Base-by-base conservation (phyloP, 2,797 vertebrate genomes). In the Nothura maculosa region DNA sequence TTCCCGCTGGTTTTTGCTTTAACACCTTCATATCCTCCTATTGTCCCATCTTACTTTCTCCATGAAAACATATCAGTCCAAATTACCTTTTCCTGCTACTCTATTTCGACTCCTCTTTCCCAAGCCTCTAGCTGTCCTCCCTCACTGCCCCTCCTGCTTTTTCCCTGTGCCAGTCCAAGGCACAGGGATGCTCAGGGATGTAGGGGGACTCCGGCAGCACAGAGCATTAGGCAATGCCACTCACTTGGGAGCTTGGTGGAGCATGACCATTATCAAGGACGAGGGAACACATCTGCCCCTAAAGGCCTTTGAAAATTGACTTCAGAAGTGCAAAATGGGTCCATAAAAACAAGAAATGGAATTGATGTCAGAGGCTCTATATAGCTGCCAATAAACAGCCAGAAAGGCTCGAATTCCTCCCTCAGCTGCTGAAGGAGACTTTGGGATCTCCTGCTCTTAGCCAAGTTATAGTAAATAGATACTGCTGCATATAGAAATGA, bases 281-380 rank as follows among this genome's bases (percentile, higher is more conserved):
- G 80, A 67, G 21, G 82, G 66, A 94, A 27, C 50, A 14, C 25
- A 69, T 55, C 79, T 96, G 77, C 85, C 78, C 79, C 86, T 92
- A 88, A 86, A 20, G 67, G 66, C 48, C 83, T 87, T 91, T 93
- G 80, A 91, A 96, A 96, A 96, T 93, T 70, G 74, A 88, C 75
- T 96, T 77, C 61, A 48, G 81, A 85, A 50, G 57, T 0, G 0
- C 45, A 12, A 95, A 97, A 96, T 81, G 52, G 79, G 90, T 93
- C 93, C 93, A 89, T 94, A 92, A 94, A 96, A 95, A 43, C 40
- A 85, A 96, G 85, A 96, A 94, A 95, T 91, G 43, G 90, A 96
- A 91, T 54, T 70, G 81, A 87, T 90, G 82, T 81, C 80, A 96
- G 85, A 79, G 81, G 63, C 61, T 85, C 40, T 75, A 60, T 63